phyloP scores from a whole-genome alignment of 2,888 invertebrate genomes.

The Lasius platythorax region DNA sequence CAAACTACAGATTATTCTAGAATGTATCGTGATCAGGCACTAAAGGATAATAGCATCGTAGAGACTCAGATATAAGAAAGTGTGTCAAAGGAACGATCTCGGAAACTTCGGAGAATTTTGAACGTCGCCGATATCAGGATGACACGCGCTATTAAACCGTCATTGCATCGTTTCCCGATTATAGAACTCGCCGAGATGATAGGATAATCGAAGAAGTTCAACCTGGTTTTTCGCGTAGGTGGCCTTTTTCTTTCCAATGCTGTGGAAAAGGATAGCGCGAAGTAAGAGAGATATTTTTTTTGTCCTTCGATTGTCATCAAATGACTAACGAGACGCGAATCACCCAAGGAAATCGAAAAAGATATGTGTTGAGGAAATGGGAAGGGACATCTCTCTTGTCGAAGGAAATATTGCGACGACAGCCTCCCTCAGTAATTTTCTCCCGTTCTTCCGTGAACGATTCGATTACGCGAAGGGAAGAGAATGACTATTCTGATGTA shows the following conservation, averaged over 20 bases:
- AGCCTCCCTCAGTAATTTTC: constrained; percentile 19
- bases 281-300: constrained; percentile 30
- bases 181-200: not conserved
- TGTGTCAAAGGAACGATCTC: not conserved
- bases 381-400: not conserved
- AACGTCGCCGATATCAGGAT: not conserved
- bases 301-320: constrained; percentile 39
- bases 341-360: constrained; percentile 40
- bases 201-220: constrained; percentile 2
- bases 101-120: not conserved
- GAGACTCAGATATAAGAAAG: not conserved
- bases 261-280: constrained; percentile 20
- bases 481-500: not conserved
- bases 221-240: not conserved
- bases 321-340: constrained; percentile 57
- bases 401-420: not conserved
- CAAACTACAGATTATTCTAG: not conserved
- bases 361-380: constrained; percentile 11
- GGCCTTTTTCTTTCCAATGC: constrained; percentile 35
- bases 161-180: not conserved
- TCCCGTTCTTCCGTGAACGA: not conserved
- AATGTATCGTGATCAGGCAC: not conserved
- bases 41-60: not conserved
- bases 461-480: not conserved
- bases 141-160: not conserved